phyloP scores from a whole-genome alignment of 2,113 vertebrate genomes.

The Atractosteus spatula region DNA sequence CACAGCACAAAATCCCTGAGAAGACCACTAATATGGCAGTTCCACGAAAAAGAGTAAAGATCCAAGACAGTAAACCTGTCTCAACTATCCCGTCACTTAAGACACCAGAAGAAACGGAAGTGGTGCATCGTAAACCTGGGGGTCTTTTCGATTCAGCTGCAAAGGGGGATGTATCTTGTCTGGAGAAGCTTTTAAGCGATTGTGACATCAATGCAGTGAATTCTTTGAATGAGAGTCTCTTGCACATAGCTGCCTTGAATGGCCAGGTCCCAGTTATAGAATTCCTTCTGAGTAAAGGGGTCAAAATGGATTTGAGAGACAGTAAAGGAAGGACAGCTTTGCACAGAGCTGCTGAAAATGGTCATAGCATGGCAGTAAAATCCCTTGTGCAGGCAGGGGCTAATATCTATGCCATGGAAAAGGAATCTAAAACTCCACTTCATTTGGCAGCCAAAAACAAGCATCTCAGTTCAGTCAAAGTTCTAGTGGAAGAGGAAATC shows the following conservation, averaged over 20 bases:
- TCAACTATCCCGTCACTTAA: not conserved
- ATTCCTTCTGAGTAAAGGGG: slow-evolving; percentile 63
- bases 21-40: slow-evolving; percentile 6
- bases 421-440: slow-evolving; percentile 46
- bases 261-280: slow-evolving; percentile 50
- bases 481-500: slow-evolving; percentile 60
- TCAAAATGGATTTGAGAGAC: slow-evolving; percentile 56
- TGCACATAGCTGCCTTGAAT: slow-evolving; percentile 62
- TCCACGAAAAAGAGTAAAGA: slow-evolving; percentile 18
- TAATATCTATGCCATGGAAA: slow-evolving; percentile 52
- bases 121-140: slow-evolving; percentile 18
- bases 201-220: slow-evolving; percentile 42
- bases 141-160: slow-evolving; percentile 41
- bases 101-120: slow-evolving; percentile 25
- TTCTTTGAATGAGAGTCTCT: slow-evolving; percentile 52
- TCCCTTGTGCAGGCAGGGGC: slow-evolving; percentile 49
- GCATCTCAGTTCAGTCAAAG: slow-evolving; percentile 41
- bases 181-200: slow-evolving; percentile 47
- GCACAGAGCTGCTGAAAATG: slow-evolving; percentile 65
- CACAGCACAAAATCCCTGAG: not conserved
- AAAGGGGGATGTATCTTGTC: slow-evolving; percentile 43
- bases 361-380: slow-evolving; percentile 38
- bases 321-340: slow-evolving; percentile 57
- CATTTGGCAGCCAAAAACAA: slow-evolving; percentile 57
- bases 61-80: slow-evolving; percentile 17